phyloP scores from a whole-genome alignment of 1,140 invertebrate genomes.

The Atopsyche davidsoni region DNA sequence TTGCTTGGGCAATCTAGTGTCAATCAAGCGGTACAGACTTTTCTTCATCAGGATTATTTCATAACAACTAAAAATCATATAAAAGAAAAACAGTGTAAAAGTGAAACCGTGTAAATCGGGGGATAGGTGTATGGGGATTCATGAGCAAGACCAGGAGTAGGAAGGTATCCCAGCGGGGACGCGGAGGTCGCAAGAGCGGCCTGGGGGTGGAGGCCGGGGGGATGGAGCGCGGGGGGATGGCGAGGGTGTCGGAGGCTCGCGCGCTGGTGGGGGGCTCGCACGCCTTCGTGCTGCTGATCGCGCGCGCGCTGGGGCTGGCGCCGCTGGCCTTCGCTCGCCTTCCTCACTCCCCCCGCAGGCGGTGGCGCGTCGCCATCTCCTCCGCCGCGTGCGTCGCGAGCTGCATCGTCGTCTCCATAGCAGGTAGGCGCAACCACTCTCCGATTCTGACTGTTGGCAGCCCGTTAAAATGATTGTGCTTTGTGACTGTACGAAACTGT shows the following conservation, averaged over 20 bases:
- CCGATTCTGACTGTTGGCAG: not conserved
- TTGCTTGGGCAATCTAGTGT: too few species aligned
- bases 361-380: constrained; percentile 38
- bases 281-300: constrained; percentile 31
- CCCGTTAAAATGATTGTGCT: too few species aligned
- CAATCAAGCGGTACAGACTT: too few species aligned
- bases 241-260: not conserved
- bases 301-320: constrained; percentile 41
- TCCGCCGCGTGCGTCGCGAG: constrained; percentile 40
- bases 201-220: not conserved
- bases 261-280: constrained; percentile 24
- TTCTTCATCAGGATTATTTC: not conserved
- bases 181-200: constrained; percentile 33
- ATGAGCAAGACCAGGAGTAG: constrained; percentile 50
- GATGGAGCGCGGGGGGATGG: not conserved
- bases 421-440: constrained; percentile 33
- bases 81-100: constrained; percentile 44
- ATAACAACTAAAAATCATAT: not conserved
- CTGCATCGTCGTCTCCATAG: constrained; percentile 38
- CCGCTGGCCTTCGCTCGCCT: constrained; percentile 37
- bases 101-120: too few species aligned
- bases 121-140: too few species aligned
- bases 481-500: too few species aligned
- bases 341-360: constrained; percentile 31
- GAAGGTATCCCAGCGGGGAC: constrained; percentile 47